Conservation (phyloP, 1,140 invertebrate species). For the Hylaeus volcanicus region DNA sequence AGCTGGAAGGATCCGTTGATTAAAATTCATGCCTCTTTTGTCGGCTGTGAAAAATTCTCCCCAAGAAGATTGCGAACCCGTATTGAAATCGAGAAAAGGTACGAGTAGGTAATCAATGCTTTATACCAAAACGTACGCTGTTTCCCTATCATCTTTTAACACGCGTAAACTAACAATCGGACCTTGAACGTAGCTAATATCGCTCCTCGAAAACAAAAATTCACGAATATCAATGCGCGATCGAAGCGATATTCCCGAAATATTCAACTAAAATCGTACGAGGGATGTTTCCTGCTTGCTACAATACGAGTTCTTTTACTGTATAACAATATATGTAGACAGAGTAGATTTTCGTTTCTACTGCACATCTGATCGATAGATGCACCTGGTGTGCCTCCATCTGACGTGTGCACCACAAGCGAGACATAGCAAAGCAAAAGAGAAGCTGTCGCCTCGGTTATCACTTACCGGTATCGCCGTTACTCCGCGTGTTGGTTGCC, state of each 20-base stretch:
- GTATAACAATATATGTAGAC: background rate
- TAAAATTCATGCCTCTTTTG: background rate
- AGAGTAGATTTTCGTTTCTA: constrained; percentile 1
- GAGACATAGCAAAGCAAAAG: background rate
- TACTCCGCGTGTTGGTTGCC: constrained; percentile 41
- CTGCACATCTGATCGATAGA: constrained; percentile 30
- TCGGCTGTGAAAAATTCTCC: too few species aligned
- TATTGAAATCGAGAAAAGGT: background rate
- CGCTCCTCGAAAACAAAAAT: too few species aligned
- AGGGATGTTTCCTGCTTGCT: too few species aligned
- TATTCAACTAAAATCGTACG: too few species aligned
- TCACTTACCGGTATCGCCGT: constrained; percentile 70
- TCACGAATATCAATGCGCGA: background rate
- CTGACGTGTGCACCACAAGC: constrained; percentile 13
- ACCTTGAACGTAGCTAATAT: background rate
- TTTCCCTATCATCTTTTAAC: background rate
- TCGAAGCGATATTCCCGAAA: background rate
- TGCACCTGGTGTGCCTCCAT: constrained; percentile 39
- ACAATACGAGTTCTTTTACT: too few species aligned
- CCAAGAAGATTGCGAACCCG: background rate
- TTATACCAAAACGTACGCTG: background rate
- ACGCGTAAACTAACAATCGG: background rate
- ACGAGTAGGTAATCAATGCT: background rate
- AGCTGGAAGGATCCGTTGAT: background rate
- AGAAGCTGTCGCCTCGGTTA: background rate